Conservation (phyloP, 2,888 invertebrate species). For the Ephialtes manifestator region DNA sequence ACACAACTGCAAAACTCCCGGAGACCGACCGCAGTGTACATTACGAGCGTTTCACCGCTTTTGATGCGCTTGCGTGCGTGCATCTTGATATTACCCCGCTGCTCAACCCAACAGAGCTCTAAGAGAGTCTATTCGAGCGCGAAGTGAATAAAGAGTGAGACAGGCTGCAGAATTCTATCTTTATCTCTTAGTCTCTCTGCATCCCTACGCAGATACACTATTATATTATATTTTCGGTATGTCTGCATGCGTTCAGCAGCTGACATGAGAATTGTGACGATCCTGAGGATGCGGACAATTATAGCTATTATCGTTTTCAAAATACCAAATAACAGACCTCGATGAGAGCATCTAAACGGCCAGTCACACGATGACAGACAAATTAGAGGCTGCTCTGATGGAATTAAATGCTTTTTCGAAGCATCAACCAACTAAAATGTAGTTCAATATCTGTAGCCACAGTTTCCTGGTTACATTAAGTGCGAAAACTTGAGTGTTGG, state of each 20-base stretch:
- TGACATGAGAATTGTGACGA: conserved; percentile 40
- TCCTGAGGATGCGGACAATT: conserved; percentile 49
- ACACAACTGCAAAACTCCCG: conserved; percentile 22
- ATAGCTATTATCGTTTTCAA: conserved; percentile 49
- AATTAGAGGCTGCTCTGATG: conserved; percentile 13
- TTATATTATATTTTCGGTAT: not conserved
- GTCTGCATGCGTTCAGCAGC: conserved; percentile 43
- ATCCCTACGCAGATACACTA: conserved; percentile 15
- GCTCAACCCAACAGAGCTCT: conserved; percentile 30
- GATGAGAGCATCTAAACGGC: conserved; percentile 13
- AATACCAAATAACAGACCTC: conserved; percentile 36
- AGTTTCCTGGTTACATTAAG: not conserved
- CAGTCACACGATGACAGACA: conserved; percentile 46
- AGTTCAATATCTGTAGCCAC: conserved; percentile 7
- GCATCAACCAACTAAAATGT: not conserved
- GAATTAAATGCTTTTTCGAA: conserved; percentile 7
- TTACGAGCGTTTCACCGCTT: conserved; percentile 76
- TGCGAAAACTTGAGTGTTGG: not conserved
- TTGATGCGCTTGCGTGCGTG: conserved; percentile 69
- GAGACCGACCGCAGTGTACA: conserved; percentile 75
- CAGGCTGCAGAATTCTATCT: conserved; percentile 28
- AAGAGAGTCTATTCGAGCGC: conserved; percentile 33
- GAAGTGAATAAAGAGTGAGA: conserved; percentile 35
- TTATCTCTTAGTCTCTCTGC: conserved; percentile 30
- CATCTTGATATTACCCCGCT: conserved; percentile 67